Percentiles rank a stretch among this genome's conserved stretches.
Evolutionary conservation across 2,888 invertebrate genomes (phyloP).

Genomic region (Lycophotia porphyrea): DNA sequence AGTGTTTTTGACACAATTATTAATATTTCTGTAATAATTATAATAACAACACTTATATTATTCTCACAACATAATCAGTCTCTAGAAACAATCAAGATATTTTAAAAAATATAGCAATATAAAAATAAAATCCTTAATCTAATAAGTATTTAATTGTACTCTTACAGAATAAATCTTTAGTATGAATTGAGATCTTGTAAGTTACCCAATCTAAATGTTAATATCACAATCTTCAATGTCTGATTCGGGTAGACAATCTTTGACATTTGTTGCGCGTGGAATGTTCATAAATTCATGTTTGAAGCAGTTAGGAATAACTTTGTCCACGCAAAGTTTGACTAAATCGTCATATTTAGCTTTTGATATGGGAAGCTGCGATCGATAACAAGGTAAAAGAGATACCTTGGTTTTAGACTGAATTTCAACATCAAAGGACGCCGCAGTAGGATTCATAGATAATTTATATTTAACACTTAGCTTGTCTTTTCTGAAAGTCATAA

Average conservation of each 20-base stretch:
- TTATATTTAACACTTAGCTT: constrained; percentile 23
- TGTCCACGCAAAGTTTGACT: constrained; percentile 4
- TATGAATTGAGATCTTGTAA: too few species aligned
- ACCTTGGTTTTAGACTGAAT: constrained; percentile 55
- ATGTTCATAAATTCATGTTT: constrained; percentile 7
- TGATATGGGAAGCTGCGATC: constrained; percentile 49
- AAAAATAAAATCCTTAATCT: too few species aligned
- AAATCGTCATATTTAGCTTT: constrained; percentile 41
- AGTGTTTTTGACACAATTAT: too few species aligned
- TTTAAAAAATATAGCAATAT: too few species aligned
- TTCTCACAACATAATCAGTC: too few species aligned
- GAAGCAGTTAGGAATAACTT: constrained; percentile 6
- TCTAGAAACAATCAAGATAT: too few species aligned
- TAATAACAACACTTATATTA: too few species aligned
- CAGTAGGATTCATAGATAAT: constrained; percentile 34
- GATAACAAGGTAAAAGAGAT: constrained; percentile 54
- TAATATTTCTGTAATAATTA: too few species aligned
- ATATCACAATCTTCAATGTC: constrained; percentile 52
- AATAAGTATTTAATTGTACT: too few species aligned
- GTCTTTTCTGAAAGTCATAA: constrained; percentile 59
- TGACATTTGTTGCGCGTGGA: neutral
- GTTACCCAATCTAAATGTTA: neutral
- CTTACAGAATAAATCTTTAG: neutral
- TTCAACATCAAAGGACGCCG: constrained; percentile 46
- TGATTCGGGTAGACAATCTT: constrained; percentile 45